These are phyloP conservation scores for Branchipolynoe longqiensis DNA, from an alignment of 2,888 invertebrate species.

Conservation along the genomic window DNA sequence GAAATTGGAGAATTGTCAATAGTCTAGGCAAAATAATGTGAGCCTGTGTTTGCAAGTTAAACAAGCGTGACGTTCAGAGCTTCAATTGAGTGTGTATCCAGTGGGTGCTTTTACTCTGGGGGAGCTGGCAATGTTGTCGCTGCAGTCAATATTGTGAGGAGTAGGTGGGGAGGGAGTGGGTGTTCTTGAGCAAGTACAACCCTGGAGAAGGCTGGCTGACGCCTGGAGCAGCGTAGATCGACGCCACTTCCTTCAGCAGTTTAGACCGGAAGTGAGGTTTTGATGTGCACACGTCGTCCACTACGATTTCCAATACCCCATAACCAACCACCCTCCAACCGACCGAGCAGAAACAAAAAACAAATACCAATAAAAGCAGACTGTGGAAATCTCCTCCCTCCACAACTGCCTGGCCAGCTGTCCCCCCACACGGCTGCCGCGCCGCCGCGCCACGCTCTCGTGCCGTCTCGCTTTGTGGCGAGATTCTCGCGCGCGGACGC, in stretches of 20 bases:
- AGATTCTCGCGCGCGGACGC: constrained; percentile 35
- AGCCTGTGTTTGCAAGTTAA: constrained; percentile 33
- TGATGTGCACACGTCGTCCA: neutral
- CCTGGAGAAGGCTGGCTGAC: neutral
- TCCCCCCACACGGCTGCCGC: neutral
- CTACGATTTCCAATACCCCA: constrained; percentile 40
- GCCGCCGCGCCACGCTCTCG: neutral
- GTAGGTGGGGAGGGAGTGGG: neutral
- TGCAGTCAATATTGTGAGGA: neutral
- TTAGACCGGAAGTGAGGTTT: neutral
- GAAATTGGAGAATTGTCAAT: constrained; percentile 53
- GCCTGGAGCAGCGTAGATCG: constrained; percentile 13
- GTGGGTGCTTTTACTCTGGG: constrained; percentile 3
- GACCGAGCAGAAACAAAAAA: neutral
- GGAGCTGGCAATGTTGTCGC: constrained; percentile 22
- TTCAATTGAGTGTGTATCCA: constrained; percentile 53
- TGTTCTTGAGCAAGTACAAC: neutral
- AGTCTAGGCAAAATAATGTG: constrained; percentile 41
- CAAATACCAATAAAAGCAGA: neutral
- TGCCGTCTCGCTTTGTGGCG: constrained; percentile 19
- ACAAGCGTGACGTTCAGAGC: constrained; percentile 22
- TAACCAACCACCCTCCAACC: neutral
- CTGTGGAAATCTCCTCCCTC: neutral
- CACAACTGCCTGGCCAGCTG: neutral
- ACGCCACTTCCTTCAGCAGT: neutral